These are phyloP conservation scores for Ciconia boyciana DNA, from an alignment of 2,113 vertebrate genomes.

Conservation along the genomic window DNA sequence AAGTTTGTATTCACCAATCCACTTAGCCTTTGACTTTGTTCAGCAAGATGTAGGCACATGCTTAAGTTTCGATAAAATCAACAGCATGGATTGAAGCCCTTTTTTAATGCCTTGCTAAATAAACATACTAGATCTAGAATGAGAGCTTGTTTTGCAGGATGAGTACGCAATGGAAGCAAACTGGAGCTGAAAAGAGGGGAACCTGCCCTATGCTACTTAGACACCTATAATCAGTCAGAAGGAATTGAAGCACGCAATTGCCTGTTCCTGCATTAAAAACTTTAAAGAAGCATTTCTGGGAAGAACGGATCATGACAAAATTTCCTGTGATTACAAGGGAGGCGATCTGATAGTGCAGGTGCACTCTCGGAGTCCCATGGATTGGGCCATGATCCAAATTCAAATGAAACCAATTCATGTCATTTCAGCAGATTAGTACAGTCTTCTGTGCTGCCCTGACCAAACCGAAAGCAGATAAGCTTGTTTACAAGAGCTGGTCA, in stretches of 20 bases:
- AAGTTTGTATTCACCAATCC: neutral
- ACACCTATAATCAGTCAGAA: neutral
- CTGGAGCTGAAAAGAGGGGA: neutral
- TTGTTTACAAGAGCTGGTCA: neutral
- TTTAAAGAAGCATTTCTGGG: neutral
- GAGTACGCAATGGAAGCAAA: neutral
- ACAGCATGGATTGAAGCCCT: accelerated
- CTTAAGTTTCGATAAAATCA: neutral
- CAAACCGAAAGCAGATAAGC: neutral
- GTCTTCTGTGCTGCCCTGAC: neutral
- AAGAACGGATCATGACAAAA: neutral
- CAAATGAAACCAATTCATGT: neutral
- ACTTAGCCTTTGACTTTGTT: neutral
- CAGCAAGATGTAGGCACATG: accelerated
- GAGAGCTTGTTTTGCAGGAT: neutral
- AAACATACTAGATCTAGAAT: neutral
- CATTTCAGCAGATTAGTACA: neutral
- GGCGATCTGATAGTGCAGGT: neutral
- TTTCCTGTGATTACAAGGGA: neutral
- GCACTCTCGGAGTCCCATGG: neutral
- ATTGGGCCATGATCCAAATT: neutral
- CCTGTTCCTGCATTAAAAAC: neutral
- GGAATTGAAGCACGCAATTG: neutral
- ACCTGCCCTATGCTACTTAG: neutral
- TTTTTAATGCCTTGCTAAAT: neutral